Base-by-base conservation (phyloP, 2,113 vertebrate species). In the Archocentrus centrarchus region DNA sequence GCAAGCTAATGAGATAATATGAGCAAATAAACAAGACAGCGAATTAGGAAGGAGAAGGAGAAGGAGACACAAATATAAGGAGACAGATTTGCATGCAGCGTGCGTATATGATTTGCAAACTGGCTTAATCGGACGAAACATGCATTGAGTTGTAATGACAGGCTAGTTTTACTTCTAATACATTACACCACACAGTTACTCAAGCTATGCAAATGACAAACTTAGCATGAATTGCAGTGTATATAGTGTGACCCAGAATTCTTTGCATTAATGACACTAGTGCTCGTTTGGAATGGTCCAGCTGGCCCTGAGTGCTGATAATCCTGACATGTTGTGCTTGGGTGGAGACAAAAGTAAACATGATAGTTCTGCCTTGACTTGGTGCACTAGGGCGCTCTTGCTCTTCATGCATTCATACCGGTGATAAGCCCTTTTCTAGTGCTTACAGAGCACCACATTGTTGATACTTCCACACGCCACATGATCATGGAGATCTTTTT, bases 1-100 rank as follows among this genome's bases (percentile, higher is more conserved):
- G 77, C 35, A 18, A 81, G 39, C 55, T 86, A 92, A 93, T 91
- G 81, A 91, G 84, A 80, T 77, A 90, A 90, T 41, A 78, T 64
- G 62, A 89, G 64, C 47, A 77, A 82, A 89, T 83, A 50, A 84
- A 73, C 64, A 62, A 59, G 53, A 79, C 14, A 17, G 73, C 2
- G 2, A 61, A 84, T 47, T 27, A 41, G 15, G 10, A 55, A 13
- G 24, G 18, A 15, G 17, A 63, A 14, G 64, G n/a, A 17, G 68
- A 63, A 14, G 64, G n/a, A 17, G 68, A 68, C 35, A 60, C 32
- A 63, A 63, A 91, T 76, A 77, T 17, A 73, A 81, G 20, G 58
- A 75, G 80, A 89, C 82, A 55, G 44, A 82, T 53, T 78, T 58
- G 17, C 77, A 83, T 59, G 32, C 15, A 20, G 39, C 13, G 44